Conservation (phyloP, 2,797 vertebrate genomes). For the Varecia variegata region DNA sequence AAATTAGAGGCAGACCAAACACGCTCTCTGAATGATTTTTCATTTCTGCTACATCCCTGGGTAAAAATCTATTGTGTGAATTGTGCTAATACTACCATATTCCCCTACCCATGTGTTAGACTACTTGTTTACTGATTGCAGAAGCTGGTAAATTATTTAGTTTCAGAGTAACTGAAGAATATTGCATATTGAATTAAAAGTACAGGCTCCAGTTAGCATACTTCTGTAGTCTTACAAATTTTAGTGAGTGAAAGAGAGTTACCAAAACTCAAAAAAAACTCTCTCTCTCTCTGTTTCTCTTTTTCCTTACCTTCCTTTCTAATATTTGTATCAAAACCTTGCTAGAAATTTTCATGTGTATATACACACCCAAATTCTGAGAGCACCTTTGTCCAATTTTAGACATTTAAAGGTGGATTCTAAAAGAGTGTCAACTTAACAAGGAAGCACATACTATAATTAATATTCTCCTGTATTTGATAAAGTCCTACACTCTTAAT, state of each 20-base stretch:
- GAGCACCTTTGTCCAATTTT: neutral
- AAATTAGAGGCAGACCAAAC: conserved; percentile 85
- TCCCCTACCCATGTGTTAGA: conserved; percentile 22
- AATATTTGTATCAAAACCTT: neutral
- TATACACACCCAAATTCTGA: neutral
- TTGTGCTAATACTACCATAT: conserved; percentile 18
- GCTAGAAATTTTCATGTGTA: neutral
- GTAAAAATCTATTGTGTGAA: conserved; percentile 80
- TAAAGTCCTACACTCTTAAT: neutral
- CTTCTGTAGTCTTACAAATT: neutral
- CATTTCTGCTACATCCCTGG: conserved; percentile 80
- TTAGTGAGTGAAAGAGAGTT: neutral
- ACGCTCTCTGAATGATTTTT: conserved; percentile 83
- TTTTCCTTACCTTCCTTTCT: neutral
- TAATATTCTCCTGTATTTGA: neutral
- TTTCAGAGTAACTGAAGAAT: conserved; percentile 26
- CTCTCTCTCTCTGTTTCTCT: neutral
- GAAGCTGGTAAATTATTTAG: conserved; percentile 44
- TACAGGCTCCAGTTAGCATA: accelerated
- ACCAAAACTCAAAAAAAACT: neutral
- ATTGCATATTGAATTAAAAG: conserved; percentile 20
- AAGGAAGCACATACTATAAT: neutral
- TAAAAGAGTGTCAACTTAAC: neutral
- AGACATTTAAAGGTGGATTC: neutral
- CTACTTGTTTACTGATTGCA: conserved; percentile 66